Percentiles rank a stretch among this genome's conserved stretches.
These are phyloP conservation scores for Circaetus cinerascens DNA, from an alignment of 2,113 vertebrate genomes.

Conservation along the genomic window DNA sequence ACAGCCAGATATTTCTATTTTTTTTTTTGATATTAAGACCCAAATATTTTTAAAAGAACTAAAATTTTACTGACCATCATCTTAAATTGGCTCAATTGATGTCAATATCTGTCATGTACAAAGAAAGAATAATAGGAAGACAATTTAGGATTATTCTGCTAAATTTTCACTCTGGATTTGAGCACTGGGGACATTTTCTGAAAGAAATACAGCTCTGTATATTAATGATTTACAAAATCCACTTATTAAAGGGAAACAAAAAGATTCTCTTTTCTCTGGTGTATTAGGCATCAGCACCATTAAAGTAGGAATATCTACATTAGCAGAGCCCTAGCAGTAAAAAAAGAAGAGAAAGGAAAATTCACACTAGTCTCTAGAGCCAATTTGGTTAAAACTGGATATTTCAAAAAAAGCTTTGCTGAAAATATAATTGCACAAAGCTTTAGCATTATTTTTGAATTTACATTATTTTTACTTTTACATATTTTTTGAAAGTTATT, in stretches of 20 bases:
- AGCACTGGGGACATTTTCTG: not conserved
- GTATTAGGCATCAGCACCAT: not conserved
- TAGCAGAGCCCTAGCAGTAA: not conserved
- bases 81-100: not conserved
- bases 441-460: not conserved
- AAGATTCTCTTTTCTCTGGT: not conserved
- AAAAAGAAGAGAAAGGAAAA: not conserved
- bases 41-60: not conserved
- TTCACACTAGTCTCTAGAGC: rapidly evolving
- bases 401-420: not conserved
- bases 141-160: not conserved
- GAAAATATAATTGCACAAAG: not conserved
- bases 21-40: not conserved
- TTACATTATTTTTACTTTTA: not conserved
- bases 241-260: not conserved
- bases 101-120: not conserved
- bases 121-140: not conserved
- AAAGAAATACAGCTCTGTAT: not conserved
- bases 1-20: not conserved
- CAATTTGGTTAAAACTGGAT: not conserved
- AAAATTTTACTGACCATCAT: not conserved
- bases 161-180: not conserved
- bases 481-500: not conserved
- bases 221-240: not conserved
- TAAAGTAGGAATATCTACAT: not conserved